Conservation (phyloP, 2,888 invertebrate genomes). For the Dolichomitus sp. region DNA sequence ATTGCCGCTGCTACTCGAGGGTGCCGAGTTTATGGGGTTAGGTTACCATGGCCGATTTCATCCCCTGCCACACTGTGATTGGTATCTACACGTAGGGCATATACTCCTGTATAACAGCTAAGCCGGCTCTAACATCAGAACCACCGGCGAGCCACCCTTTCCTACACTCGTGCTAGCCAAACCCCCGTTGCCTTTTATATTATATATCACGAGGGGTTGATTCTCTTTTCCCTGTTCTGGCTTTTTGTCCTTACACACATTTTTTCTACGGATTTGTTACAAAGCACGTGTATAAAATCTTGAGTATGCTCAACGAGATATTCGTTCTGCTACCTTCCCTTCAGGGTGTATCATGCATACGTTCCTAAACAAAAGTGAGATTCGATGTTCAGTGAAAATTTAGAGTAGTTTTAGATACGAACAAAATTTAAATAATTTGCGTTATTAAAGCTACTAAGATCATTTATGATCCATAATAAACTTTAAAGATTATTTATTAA, state of each 20-base stretch:
- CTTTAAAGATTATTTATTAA: too few species aligned
- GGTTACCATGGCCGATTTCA: conserved; percentile 79
- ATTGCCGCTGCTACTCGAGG: conserved; percentile 63
- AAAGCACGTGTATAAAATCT: conserved; percentile 12
- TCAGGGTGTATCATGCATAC: not conserved
- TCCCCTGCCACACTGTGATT: conserved; percentile 80
- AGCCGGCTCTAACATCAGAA: conserved; percentile 53
- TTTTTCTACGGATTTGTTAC: conserved; percentile 5
- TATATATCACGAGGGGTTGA: conserved; percentile 40
- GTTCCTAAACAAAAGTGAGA: too few species aligned
- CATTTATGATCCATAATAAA: too few species aligned
- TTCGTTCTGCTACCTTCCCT: not conserved
- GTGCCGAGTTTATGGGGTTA: conserved; percentile 80
- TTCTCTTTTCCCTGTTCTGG: conserved; percentile 4
- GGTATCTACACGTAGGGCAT: conserved; percentile 79
- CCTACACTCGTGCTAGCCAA: conserved; percentile 25
- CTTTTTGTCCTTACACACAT: conserved; percentile 14
- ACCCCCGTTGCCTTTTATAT: conserved; percentile 48
- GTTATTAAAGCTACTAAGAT: too few species aligned
- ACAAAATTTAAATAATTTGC: too few species aligned
- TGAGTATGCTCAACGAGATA: not conserved
- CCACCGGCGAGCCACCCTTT: conserved; percentile 34
- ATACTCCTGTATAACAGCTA: conserved; percentile 26
- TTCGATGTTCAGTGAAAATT: too few species aligned
- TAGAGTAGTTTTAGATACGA: too few species aligned